These are phyloP conservation scores for Dolichomitus sp. DNA, from an alignment of 2,888 invertebrate genomes.

Conservation along the genomic window DNA sequence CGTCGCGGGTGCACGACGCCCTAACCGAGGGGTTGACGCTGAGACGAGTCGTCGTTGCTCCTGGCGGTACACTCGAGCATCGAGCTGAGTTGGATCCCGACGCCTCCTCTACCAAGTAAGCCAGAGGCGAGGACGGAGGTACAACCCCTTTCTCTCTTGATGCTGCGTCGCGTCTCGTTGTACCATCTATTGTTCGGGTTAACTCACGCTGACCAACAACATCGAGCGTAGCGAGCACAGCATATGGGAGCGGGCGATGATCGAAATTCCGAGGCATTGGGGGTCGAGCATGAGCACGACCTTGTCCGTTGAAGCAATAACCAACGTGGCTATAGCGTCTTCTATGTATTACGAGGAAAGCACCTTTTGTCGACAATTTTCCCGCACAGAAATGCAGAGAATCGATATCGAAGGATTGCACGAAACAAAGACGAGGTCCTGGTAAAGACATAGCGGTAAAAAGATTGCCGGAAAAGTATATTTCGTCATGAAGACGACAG, in stretches of 20 bases:
- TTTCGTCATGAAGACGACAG: not conserved
- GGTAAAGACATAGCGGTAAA: not conserved
- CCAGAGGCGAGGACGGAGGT: conserved; percentile 38
- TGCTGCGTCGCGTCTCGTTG: conserved; percentile 41
- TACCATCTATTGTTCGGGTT: conserved; percentile 53
- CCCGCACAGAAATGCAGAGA: not conserved
- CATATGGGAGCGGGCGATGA: conserved; percentile 27
- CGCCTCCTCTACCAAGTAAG: conserved; percentile 15
- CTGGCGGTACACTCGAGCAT: conserved; percentile 48
- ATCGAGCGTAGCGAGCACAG: conserved; percentile 15
- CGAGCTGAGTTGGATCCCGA: conserved; percentile 55
- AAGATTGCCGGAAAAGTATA: not conserved
- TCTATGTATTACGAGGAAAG: not conserved
- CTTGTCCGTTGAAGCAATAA: conserved; percentile 28
- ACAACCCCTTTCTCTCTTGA: conserved; percentile 19
- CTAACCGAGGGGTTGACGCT: conserved; percentile 40
- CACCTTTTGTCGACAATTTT: not conserved
- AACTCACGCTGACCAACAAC: conserved; percentile 19
- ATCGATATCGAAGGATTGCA: not conserved
- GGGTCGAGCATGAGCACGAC: conserved; percentile 39
- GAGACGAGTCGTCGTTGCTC: conserved; percentile 55
- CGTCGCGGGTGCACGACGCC: conserved; percentile 26
- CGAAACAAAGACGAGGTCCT: not conserved
- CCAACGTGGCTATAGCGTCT: not conserved
- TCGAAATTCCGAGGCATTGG: conserved; percentile 44